Evolutionary conservation across 2,888 invertebrate species (phyloP).

Genomic region (Hybos culiciformis): DNA sequence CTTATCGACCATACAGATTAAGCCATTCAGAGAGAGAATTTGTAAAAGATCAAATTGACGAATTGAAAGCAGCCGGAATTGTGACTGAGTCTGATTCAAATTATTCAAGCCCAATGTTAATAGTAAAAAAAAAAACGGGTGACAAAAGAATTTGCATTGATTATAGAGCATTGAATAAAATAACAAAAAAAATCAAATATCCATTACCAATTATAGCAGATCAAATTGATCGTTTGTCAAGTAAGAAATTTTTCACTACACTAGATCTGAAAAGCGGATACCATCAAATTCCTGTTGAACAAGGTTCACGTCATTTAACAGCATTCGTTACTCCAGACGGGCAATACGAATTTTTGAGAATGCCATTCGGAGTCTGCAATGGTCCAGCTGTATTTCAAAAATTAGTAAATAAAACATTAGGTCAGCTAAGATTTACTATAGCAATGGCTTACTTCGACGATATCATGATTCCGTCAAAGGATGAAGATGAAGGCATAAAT

Average conservation of each 20-base stretch:
- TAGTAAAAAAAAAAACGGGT: not conserved
- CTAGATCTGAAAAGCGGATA: not conserved
- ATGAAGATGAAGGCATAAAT: not conserved
- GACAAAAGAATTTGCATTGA: constrained; percentile 9
- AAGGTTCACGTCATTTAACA: not conserved
- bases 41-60: constrained; percentile 9
- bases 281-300: not conserved
- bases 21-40: constrained; percentile 11
- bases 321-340: not conserved
- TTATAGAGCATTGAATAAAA: constrained; percentile 18
- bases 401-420: constrained; percentile 13
- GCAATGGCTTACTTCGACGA: constrained; percentile 18
- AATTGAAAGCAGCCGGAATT: constrained; percentile 6
- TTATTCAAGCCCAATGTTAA: not conserved
- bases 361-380: constrained; percentile 26
- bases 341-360: not conserved
- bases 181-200: constrained; percentile 11
- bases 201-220: constrained; percentile 15
- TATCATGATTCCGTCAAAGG: constrained; percentile 15
- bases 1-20: constrained; percentile 12
- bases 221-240: constrained; percentile 11
- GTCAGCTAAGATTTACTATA: constrained; percentile 4
- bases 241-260: constrained; percentile 9
- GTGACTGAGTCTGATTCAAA: not conserved
- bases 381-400: constrained; percentile 21